These are phyloP conservation scores for Parauchenoglanis punctatus DNA, from an alignment of 2,797 vertebrate genomes.

Conservation along the genomic window DNA sequence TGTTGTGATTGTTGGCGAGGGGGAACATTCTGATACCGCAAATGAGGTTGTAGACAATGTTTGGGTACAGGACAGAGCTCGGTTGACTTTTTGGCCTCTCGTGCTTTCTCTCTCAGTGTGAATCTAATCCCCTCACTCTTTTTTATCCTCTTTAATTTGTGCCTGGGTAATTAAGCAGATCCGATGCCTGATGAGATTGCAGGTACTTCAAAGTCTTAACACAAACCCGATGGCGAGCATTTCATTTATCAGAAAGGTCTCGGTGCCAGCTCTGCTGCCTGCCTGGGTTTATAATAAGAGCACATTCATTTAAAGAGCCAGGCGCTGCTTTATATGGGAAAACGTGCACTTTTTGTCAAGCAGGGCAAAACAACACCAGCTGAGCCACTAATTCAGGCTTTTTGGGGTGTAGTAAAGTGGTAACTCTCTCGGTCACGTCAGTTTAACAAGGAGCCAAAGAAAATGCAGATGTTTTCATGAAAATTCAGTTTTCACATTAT, in stretches of 20 bases:
- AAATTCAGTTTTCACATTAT: neutral
- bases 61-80: conserved; percentile 26
- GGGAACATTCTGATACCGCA: conserved; percentile 7
- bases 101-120: conserved; percentile 3
- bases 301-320: conserved; percentile 49
- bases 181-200: conserved; percentile 55
- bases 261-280: conserved; percentile 41
- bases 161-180: conserved; percentile 55
- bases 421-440: neutral
- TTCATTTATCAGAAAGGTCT: conserved; percentile 60
- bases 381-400: conserved; percentile 5
- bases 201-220: conserved; percentile 55
- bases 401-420: conserved; percentile 21
- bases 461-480: neutral
- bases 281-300: conserved; percentile 56
- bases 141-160: conserved; percentile 50
- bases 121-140: conserved; percentile 25
- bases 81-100: conserved; percentile 22
- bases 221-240: conserved; percentile 48
- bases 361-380: conserved; percentile 16
- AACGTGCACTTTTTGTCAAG: conserved; percentile 35
- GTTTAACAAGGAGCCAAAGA: conserved; percentile 26
- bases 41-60: conserved; percentile 20
- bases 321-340: neutral
- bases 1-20: conserved; percentile 32